Percentiles rank a stretch among this genome's conserved stretches.
These are phyloP conservation scores for Adelosebastes latens DNA, from an alignment of 2,797 vertebrate genomes.

Conservation along the genomic window DNA sequence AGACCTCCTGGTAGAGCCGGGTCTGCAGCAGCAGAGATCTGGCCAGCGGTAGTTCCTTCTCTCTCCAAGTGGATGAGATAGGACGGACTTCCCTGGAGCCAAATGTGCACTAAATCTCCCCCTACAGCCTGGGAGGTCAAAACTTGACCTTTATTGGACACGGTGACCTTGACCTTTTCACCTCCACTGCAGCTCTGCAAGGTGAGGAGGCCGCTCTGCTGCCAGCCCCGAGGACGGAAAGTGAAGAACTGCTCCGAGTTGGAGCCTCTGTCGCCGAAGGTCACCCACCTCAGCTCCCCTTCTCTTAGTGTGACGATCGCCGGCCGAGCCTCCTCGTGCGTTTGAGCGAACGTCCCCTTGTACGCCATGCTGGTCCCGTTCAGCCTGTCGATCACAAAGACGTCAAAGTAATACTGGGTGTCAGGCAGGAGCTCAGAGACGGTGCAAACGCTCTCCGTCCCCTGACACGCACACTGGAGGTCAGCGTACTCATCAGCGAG, in stretches of 20 bases:
- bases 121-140: conserved; percentile 82
- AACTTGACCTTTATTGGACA: conserved; percentile 82
- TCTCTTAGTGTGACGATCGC: conserved; percentile 83
- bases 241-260: conserved; percentile 76
- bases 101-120: conserved; percentile 84
- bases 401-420: conserved; percentile 90
- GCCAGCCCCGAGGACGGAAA: conserved; percentile 85
- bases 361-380: conserved; percentile 87
- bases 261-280: conserved; percentile 72
- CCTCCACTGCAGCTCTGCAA: conserved; percentile 84
- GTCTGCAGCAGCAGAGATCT: conserved; percentile 8
- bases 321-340: conserved; percentile 85
- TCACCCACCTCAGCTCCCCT: conserved; percentile 86
- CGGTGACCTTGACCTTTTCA: conserved; percentile 81
- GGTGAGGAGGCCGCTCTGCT: conserved; percentile 88
- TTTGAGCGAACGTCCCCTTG: conserved; percentile 85
- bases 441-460: conserved; percentile 87
- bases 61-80: conserved; percentile 86
- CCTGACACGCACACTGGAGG: conserved; percentile 85
- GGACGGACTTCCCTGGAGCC: conserved; percentile 85
- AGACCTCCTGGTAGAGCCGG: conserved; percentile 40
- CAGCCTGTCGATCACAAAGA: conserved; percentile 87
- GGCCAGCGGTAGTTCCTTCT: conserved; percentile 47
- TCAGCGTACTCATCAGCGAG: conserved; percentile 59
- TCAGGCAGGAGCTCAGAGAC: conserved; percentile 86